Base-by-base conservation (phyloP, 1,140 invertebrate genomes). In the Venustaconcha ellipsiformis region DNA sequence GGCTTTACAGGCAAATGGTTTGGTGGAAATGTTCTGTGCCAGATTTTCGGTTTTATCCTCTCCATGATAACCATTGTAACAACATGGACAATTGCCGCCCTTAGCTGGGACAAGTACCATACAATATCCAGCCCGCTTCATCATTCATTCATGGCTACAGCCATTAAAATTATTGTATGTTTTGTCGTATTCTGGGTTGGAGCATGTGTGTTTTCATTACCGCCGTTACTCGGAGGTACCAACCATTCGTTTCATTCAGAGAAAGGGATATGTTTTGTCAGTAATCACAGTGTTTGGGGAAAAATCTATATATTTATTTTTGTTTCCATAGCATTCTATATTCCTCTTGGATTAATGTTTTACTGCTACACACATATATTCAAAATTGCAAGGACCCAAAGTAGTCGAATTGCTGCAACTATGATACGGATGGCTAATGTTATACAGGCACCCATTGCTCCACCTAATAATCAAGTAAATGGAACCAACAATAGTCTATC, bases 71-170 rank as follows among this genome's bases (percentile, higher is more conserved):
- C 82, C 12, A 67, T 81, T 55, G 79, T 80, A 14, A 81, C 78
- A 37, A 81, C 83, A 14, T 87, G 85, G 85, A 88, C 85, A 1
- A 86, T 88, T 13, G 80, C 85, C 1, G 86, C 85, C 11, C 78
- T 88, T 48, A 86, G 85, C 69, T 88, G 85, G 86, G 86, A 88
- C 71, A 88, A 88, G 70, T 86, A 88, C 76, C 84, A 85, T 63
- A 86, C 86, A 14, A 88, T 88, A 63, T 84, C 85, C 0, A 82
- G 81, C 14, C 86, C 86, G 12, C 75, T 88, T 17, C 85, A 86
- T 74, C 86, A 88, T 74, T 83, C 85, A n/a, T 78, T 86, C 26
- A 83, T 83, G 17, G 85, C 86, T 55, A 84, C 83, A 1, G 60
- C 80, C 55, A 56, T 78, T 23, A 86, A 83, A 76, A 86, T 88